Base-by-base conservation (phyloP, 2,797 vertebrate genomes). In the Merluccius polli region DNA sequence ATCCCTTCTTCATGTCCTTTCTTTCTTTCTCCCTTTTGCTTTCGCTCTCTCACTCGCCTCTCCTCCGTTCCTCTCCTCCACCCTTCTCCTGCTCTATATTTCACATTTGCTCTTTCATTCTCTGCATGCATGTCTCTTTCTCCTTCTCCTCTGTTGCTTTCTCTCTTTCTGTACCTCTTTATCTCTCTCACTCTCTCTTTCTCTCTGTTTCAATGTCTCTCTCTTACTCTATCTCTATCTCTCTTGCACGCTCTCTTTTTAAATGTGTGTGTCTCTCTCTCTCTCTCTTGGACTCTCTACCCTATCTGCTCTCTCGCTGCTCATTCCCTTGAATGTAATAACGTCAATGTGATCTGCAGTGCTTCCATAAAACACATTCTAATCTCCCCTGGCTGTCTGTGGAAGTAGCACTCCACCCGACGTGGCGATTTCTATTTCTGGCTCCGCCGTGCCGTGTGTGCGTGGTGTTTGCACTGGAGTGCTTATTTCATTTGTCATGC, bases 321-420 rank as follows among this genome's bases (percentile, higher is more conserved):
- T 87, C 78, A 70, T 80, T 82, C 71, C 71, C 32, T 38, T 76
- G 71, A 84, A 83, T 83, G 85, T 84, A 90, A 89, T 91, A 88
- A 85, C 77, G 77, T 87, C 89, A 92, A 91, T 90, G 89, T 85
- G 83, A 87, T 91, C 85, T 84, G 84, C 80, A 79, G 82, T 82
- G 83, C 72, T 48, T 86, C 87, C 87, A 90, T 89, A 90, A 90
- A 90, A 84, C 84, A 86, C 76, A 79, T 82, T 89, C 75, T 90
- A 90, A 92, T 91, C 88, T 91, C 81, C 48, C 41, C 77, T 35
- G 80, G 77, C 84, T 87, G 83, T 82, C 81, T 79, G 76, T 74
- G 83, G 73, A 75, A 77, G 83, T 30, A 77, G 29, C 59, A 81
- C 82, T 85, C 78, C 84, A 88, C 76, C 73, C 80, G 76, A n/a